Base-by-base conservation (phyloP, 30 jellyfish, hydroid and myxozoan genomes). In the Catostylus mosaicus region DNA sequence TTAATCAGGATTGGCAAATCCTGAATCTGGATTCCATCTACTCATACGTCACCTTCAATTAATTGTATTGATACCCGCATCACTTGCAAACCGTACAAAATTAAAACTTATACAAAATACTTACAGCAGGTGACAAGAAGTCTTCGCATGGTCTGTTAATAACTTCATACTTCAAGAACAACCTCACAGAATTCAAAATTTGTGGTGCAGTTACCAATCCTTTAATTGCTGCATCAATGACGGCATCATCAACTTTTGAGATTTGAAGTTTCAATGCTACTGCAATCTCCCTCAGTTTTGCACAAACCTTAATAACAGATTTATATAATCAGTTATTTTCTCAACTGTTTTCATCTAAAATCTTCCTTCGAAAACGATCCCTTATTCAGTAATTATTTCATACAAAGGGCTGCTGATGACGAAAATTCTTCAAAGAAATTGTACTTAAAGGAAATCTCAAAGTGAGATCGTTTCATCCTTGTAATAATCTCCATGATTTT, bases 131-230 rank as follows among this genome's bases (percentile, higher is more conserved):
- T 23, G 97, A 59, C 30, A 82, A 57, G 66, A 89, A 75, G 36
- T 89, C 97, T 50, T 89, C 97, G 46, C 97, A 89, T 54, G 66
- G 63, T 65, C 75, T 89, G 84, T 76, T 54, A 16, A 82, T 64
- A 47, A 89, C 97, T 43, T 82, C 89, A 11, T 82, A 75, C 54
- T 48, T 65, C 63, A 89, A 57, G 90, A 89, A 89, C 7, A 48
- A 79, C 61, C 30, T 54, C 0, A 94, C 97, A 26, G 85, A 75
- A 1, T 67, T 63, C 71, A 40, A 80, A 2, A 76, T 67, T 37
- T 78, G 95, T 7, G 86, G 82, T 16, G 88, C 84, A 20, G 73
- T 74, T 57, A 59, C 64, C 59, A 61, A 14, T 73, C 97, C 97
- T 23, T 76, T 81, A 67, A 69, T 76, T 3, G 83, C 91, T 22